Conservation (phyloP, 2,888 invertebrate genomes). For the Macrosiphum euphorbiae region DNA sequence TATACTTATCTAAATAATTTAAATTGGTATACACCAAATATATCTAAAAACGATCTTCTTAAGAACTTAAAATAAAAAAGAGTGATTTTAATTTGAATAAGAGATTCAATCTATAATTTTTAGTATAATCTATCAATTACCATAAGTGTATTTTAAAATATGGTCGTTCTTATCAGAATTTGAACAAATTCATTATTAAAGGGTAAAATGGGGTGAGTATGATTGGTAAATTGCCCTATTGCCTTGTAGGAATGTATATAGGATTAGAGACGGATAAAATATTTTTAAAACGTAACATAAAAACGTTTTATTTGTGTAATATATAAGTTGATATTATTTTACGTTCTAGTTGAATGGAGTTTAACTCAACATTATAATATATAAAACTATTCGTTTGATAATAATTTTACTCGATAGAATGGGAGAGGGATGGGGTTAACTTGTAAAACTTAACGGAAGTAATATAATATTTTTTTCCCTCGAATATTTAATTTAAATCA, state of each 20-base stretch:
- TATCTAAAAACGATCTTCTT: no score
- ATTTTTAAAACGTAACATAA: background rate
- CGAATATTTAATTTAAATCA: constrained; percentile 40
- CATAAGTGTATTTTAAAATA: background rate
- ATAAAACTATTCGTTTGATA: background rate
- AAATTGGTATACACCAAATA: background rate
- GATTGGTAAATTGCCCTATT: background rate
- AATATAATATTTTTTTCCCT: background rate
- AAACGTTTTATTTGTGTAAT: background rate
- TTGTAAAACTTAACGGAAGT: background rate
- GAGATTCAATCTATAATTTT: background rate
- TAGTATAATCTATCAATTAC: background rate
- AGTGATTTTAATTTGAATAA: background rate
- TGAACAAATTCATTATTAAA: background rate
- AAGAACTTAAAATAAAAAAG: background rate
- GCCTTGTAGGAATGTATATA: background rate
- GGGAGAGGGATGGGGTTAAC: background rate
- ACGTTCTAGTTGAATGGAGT: background rate
- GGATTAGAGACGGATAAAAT: background rate
- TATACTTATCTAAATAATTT: background rate
- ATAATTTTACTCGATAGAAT: background rate
- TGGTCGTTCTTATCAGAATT: background rate
- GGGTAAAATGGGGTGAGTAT: background rate
- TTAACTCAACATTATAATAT: background rate
- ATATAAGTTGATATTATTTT: background rate